Evolutionary conservation across 2,797 vertebrate species (phyloP).

Genomic region (Gallinago nigripennis): DNA sequence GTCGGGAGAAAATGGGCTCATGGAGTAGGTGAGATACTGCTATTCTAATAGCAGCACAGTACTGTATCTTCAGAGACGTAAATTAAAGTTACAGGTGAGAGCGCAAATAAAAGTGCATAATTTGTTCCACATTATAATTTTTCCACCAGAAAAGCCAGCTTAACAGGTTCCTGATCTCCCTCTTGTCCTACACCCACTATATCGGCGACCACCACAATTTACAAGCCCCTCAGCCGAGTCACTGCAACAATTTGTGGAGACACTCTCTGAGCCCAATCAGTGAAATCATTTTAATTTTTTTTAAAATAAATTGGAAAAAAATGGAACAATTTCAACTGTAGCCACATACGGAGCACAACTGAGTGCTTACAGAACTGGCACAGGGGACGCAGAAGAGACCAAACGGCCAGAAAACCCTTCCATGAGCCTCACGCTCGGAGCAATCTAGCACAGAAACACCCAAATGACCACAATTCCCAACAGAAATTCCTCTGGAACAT

Average conservation of each 20-base stretch:
- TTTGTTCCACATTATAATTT: neutral
- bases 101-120: neutral
- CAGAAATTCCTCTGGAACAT: neutral
- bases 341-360: neutral
- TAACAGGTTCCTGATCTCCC: neutral
- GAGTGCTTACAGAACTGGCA: neutral
- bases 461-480: neutral
- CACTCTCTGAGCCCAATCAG: neutral
- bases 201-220: neutral
- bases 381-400: neutral
- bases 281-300: neutral
- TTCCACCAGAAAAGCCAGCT: constrained; percentile 8
- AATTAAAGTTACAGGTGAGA: constrained; percentile 23
- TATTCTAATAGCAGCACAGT: neutral
- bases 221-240: neutral
- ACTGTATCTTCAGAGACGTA: neutral
- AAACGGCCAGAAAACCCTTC: neutral
- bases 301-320: neutral
- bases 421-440: neutral
- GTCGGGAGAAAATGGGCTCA: neutral
- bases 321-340: neutral
- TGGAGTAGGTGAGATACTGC: neutral
- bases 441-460: neutral
- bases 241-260: neutral
- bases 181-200: neutral